Base-by-base conservation (phyloP, 2,888 invertebrate species). In the Sympetrum striolatum region DNA sequence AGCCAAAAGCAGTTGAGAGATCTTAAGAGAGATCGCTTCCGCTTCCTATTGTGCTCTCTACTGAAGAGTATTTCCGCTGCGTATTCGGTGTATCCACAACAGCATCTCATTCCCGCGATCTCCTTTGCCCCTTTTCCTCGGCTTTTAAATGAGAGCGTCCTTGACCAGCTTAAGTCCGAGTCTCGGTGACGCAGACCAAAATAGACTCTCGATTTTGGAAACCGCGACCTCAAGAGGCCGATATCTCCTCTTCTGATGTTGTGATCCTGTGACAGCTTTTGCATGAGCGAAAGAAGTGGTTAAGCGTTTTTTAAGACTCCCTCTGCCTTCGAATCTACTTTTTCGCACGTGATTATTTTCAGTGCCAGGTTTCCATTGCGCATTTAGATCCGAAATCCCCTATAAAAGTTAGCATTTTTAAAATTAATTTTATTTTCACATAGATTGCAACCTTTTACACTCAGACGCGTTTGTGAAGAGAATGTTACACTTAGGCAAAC, bases 161-260 rank as follows among this genome's bases (percentile, higher is more conserved):
- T 73, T 73, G 73, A 58, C 53, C 82, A 82, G 31, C 48, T 82
- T 80, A 39, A 39, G 80, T 22, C 37, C 18, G 37, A 31, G 5
- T 31, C 35, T 5, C 37, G 4, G 37, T 31, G 22, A n/a, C 81
- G 31, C 82, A 18, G 25, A 10, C 58, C 82, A 15, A 53, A 86
- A 86, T 86, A 60, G 60, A 86, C 37, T 86, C 58, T 60, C 37
- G 60, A 86, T 86, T 60, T n/a, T n/a, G 86, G 35, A 60, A 37
- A 86, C 60, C 60, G 60, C 86, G 86, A 60, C 60, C 60, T 82
- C 22, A 73, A 73, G 73, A 25, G 12, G 86, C 86, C n/a, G 18
- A 58, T 82, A 22, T 35, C 35, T 82, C 25, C n/a, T 25, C 81
- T 39, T 39, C 60, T 60, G 22, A 37, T 80, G 80, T 2, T 25